Conservation (phyloP, 1,140 invertebrate species). For the Triops cancriformis region DNA sequence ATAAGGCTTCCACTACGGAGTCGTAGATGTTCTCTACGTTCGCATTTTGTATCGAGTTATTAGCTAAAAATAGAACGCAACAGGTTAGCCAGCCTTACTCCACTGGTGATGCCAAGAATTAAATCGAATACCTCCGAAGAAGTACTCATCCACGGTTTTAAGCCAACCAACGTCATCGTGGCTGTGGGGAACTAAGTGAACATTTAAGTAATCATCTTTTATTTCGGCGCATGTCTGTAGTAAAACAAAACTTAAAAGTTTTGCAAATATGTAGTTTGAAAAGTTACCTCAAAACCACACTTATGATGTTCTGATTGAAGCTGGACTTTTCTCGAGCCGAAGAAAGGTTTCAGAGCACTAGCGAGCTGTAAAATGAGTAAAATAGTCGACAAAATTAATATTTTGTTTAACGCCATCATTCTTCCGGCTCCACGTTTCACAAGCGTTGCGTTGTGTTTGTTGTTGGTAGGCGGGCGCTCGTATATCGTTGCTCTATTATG, state of each 20-base stretch:
- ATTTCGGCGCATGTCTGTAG: conserved; percentile 7
- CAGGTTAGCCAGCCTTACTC: neutral
- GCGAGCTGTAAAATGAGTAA: neutral
- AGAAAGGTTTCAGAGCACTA: neutral
- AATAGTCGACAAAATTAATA: neutral
- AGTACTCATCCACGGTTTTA: conserved; percentile 53
- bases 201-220: conserved; percentile 36
- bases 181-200: conserved; percentile 41
- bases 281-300: neutral
- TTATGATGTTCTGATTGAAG: neutral
- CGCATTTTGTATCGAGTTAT: conserved; percentile 31
- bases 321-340: neutral
- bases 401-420: neutral
- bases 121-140: conserved; percentile 36
- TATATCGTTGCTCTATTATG: neutral
- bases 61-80: conserved; percentile 28
- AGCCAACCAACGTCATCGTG: conserved; percentile 53
- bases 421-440: neutral
- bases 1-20: conserved; percentile 42
- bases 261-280: too few relatives aligned
- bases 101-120: neutral
- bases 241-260: neutral
- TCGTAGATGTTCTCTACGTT: conserved; percentile 43
- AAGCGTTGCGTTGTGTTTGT: neutral
- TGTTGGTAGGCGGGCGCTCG: neutral